Evolutionary conservation across 2,113 vertebrate species (phyloP), one percentile per base, ranked within the genome.

Genomic region (Saguinus midas): DNA sequence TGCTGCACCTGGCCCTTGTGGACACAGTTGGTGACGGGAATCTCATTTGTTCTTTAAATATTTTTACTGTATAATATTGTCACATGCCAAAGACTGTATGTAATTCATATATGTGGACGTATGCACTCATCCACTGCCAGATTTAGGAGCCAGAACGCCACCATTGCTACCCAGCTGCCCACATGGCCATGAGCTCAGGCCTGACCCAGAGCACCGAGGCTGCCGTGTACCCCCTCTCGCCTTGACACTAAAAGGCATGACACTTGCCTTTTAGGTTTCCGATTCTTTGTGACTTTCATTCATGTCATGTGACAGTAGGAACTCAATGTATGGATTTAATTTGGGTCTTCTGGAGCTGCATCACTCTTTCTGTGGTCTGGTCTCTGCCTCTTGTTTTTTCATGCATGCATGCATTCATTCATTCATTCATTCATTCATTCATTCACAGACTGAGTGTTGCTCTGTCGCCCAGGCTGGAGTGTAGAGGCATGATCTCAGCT

Each of bases 211-310:
- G 37, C 8, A 17, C 9, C 9, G 48, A 55, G 52, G 76, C 87
- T 14, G 8, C 50, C n/a, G 25, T 35, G 0, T 1, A 11, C 29
- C 4, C 48, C 17, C 3, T 2, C 1, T 6, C 14, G 14, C 50
- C 32, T 3, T 7, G 11, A 12, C 3, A 20, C 21, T 40, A 40
- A 40, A 40, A 40, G 37, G 37, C 37, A 3, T 27, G 70, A n/a
- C 6, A 1, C 13, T 52, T 20, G 86, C 0, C 35, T 66, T 16
- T 45, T 2, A 7, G 1, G 18, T 2, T 5, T 17, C 1, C 0
- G 14, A 6, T 32, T 6, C 45, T 32, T 21, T 10, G 6, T 0
- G 10, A 20, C n/a, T 17, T 40, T 21, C 0, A 1, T 0, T 0
- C 3, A 0, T 0, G 9, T 58, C 25, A 0, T 0, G 21, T 11